Percentiles rank a stretch among this genome's conserved stretches.
Evolutionary conservation across 2,888 invertebrate genomes (phyloP).

Genomic region (Tipula confusa): DNA sequence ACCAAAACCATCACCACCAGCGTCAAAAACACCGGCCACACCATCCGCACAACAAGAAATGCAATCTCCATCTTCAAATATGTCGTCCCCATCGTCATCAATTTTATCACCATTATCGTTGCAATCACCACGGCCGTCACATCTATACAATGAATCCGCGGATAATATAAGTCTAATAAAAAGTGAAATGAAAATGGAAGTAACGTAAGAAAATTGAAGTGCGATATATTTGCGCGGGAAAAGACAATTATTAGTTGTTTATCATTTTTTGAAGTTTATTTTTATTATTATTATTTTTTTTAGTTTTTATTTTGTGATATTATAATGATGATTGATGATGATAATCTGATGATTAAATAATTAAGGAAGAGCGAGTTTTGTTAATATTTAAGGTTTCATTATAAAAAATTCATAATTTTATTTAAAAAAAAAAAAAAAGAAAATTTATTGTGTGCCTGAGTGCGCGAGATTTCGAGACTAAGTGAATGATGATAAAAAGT

Average conservation of each 20-base stretch:
- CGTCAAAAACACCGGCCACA: background rate
- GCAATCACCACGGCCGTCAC: background rate
- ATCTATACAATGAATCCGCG: background rate
- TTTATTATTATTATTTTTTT: background rate
- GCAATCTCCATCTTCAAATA: background rate
- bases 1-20: slow-evolving; percentile 34
- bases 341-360: background rate
- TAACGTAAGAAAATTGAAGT: background rate
- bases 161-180: background rate
- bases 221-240: background rate
- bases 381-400: background rate
- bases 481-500: background rate
- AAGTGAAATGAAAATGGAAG: slow-evolving; percentile 13
- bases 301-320: background rate
- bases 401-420: background rate
- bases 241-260: slow-evolving; percentile 3
- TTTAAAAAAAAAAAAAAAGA: background rate
- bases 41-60: background rate
- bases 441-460: background rate
- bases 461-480: background rate
- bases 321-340: background rate
- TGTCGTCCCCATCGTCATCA: background rate
- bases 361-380: background rate
- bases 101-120: background rate
- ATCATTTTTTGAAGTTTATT: background rate